phyloP scores from a whole-genome alignment of 2,888 invertebrate genomes.

The Argynnis bischoffii region DNA sequence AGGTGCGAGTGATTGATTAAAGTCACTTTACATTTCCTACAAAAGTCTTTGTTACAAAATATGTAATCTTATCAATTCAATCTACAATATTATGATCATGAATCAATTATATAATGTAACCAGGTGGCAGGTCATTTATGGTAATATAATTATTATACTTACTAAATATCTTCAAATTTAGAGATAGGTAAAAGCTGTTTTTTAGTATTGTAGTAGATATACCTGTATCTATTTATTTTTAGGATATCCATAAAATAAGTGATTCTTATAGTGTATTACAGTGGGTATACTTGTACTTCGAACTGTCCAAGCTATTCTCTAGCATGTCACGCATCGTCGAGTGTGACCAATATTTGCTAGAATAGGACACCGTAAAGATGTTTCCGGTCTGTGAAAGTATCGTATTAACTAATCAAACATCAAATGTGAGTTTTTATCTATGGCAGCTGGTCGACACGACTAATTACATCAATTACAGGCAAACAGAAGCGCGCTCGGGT shows the following conservation, averaged over 20 bases:
- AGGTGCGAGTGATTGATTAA: too few species aligned
- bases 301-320: slow-evolving; percentile 40
- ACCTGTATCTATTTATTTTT: too few species aligned
- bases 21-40: background rate
- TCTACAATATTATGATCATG: background rate
- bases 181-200: too few species aligned
- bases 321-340: slow-evolving; percentile 73
- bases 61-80: background rate
- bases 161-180: too few species aligned
- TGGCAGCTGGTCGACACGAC: slow-evolving; percentile 79
- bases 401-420: slow-evolving; percentile 76
- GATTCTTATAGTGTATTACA: background rate
- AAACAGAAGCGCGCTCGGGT: slow-evolving; percentile 73
- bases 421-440: slow-evolving; percentile 59
- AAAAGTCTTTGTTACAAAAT: background rate
- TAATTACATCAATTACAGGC: slow-evolving; percentile 82
- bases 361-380: slow-evolving; percentile 74
- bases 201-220: too few species aligned
- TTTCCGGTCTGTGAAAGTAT: slow-evolving; percentile 79
- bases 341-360: slow-evolving; percentile 76
- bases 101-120: too few species aligned
- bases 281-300: background rate
- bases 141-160: too few species aligned
- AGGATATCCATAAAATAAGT: background rate
- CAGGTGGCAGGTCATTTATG: too few species aligned